Evolutionary conservation across 2,113 vertebrate genomes (phyloP).

Genomic region (Prietella phreatophila): DNA sequence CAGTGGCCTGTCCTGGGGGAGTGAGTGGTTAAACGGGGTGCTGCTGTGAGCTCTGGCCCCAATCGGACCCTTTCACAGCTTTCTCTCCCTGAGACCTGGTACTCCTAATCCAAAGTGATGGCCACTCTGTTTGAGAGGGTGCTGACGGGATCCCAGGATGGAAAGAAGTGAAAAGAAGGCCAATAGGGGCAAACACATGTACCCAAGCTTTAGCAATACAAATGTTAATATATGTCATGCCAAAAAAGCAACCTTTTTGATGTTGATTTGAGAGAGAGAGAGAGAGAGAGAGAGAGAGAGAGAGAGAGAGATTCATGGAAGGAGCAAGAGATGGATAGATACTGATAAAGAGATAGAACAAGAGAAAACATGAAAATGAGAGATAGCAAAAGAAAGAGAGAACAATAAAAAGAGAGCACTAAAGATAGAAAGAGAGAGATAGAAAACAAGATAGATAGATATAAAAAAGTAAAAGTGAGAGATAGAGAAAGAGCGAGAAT

Average conservation of each 20-base stretch:
- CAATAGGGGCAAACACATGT: not conserved
- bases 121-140: slow-evolving; percentile 49
- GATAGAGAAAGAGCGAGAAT: not conserved
- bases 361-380: not conserved
- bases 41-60: slow-evolving; percentile 49
- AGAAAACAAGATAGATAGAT: not conserved
- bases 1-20: slow-evolving; percentile 56
- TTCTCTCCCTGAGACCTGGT: slow-evolving; percentile 56
- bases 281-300: not conserved
- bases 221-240: too few species aligned
- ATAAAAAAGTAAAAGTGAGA: not conserved
- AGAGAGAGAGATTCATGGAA: not conserved
- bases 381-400: not conserved
- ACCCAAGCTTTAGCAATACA: too few species aligned
- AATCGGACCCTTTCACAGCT: slow-evolving; percentile 73
- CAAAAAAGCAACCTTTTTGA: too few species aligned
- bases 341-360: slow-evolving; percentile 4
- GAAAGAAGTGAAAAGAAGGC: slow-evolving; percentile 19
- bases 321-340: not conserved
- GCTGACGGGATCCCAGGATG: slow-evolving; percentile 20
- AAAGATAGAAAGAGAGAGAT: not conserved
- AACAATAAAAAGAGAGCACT: not conserved
- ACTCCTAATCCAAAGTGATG: slow-evolving; percentile 74
- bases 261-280: not conserved
- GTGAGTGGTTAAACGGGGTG: slow-evolving; percentile 50